These are phyloP conservation scores for Empidonax alnorum DNA, from an alignment of 2,113 vertebrate species.

Conservation along the genomic window DNA sequence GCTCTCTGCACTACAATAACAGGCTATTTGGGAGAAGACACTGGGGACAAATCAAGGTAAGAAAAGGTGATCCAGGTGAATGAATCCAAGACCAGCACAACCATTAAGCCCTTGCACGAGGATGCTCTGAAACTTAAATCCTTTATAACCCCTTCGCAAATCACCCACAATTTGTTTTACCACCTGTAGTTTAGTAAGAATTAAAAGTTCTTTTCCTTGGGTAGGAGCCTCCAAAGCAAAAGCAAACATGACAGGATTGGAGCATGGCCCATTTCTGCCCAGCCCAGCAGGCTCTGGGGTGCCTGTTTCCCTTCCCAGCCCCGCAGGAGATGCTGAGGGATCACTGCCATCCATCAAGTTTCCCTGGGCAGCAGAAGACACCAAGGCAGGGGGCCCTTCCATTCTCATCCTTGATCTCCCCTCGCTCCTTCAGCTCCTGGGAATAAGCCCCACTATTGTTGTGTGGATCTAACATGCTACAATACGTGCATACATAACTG, in stretches of 20 bases:
- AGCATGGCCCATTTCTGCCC: not conserved
- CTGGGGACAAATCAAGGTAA: not conserved
- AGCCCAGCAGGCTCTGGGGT: not conserved
- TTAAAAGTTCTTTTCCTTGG: not conserved
- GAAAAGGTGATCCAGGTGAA: not conserved
- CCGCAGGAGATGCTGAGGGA: not conserved
- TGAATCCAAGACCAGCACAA: not conserved
- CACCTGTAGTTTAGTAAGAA: not conserved
- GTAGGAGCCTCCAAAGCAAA: constrained; percentile 27
- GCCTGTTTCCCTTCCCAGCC: not conserved
- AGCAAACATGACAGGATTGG: not conserved
- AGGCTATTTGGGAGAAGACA: not conserved
- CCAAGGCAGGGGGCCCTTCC: not conserved
- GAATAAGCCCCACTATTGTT: not conserved
- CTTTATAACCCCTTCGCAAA: not conserved
- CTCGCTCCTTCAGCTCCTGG: not conserved
- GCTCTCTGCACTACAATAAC: not conserved
- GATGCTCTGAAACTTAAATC: not conserved
- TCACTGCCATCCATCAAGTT: not conserved
- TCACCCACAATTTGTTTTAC: not conserved
- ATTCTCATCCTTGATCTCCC: constrained; percentile 1
- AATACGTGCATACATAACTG: constrained; percentile 50
- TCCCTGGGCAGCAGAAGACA: not conserved
- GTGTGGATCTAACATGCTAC: constrained; percentile 47
- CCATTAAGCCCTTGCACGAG: not conserved